Percentiles rank a stretch among this genome's conserved stretches.
phyloP scores from a whole-genome alignment of 2,888 invertebrate genomes.

The Lymantria monacha region DNA sequence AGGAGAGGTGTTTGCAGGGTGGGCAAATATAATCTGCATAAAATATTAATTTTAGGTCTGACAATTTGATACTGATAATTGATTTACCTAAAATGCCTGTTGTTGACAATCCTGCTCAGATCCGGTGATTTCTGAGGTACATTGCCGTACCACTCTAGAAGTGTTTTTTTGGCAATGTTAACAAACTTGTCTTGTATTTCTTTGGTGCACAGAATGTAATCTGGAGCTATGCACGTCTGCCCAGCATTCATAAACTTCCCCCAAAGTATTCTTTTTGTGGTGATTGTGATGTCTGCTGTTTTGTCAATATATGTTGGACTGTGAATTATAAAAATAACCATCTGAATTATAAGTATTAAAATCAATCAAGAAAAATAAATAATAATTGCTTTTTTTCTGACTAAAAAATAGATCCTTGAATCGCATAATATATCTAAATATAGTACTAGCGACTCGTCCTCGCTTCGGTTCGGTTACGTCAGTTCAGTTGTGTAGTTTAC shows the following conservation, averaged over 20 bases:
- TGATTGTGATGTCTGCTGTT: conserved; percentile 88
- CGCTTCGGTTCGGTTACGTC: no score
- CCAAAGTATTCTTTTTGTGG: conserved; percentile 94
- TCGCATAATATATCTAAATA: no score
- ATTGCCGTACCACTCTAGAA: conserved; percentile 91
- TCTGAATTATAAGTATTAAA: conserved; percentile 46
- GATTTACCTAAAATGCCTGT: conserved; percentile 90
- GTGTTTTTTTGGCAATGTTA: conserved; percentile 83
- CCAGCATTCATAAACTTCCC: conserved; percentile 96
- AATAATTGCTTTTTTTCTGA: no score
- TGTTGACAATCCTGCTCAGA: conserved; percentile 92
- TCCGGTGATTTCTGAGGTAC: conserved; percentile 91
- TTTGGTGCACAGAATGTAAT: conserved; percentile 93
- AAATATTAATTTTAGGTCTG: no score
- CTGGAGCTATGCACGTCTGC: conserved; percentile 98
- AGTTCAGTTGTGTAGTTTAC: no score
- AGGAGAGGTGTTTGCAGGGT: no score
- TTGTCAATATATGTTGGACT: conserved; percentile 96
- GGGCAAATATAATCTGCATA: no score
- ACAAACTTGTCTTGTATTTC: conserved; percentile 89
- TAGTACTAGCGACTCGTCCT: no score
- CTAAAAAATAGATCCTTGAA: no score
- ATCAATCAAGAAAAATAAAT: no score
- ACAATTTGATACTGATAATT: no score
- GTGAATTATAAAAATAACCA: conserved; percentile 16